Base-by-base conservation (phyloP, 1,140 invertebrate genomes). In the Plectrocnemia conspersa region DNA sequence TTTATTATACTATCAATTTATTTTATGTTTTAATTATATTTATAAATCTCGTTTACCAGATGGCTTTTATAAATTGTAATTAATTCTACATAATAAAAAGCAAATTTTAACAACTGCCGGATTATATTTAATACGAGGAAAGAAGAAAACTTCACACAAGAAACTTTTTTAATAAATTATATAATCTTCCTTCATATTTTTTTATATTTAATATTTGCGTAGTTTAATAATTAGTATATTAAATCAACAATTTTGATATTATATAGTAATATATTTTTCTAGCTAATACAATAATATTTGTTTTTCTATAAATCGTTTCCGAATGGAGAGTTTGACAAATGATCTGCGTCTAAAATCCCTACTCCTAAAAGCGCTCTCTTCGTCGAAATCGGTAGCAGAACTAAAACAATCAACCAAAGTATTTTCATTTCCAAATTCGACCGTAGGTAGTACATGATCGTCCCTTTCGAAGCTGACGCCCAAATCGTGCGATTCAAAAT, bases 261-360 rank as follows among this genome's bases (percentile, higher is more conserved):
- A 13, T 35, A 15, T 13, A 11, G n/a, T 13, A 15, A 35, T 35
- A 29, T 29, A 35, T 35, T 35, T 35, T 35, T 35, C n/a, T 13
- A 35, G 32, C 32, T 35, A 13, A 35, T 13, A 41, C 38, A 16
- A 41, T 18, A 9, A 16, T 38, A 10, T 38, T 38, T 38, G 16
- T 38, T 10, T 10, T 38, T 6, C 7, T 38, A 38, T 38, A 38
- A 10, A 49, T 56, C 55, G n/a, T 54, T 47, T n/a, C 29, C 52
- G 38, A 61, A 61, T 9, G 58, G 53, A 2, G 58, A 56, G 42
- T 55, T 32, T 18, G 42, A 21, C 23, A 59, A 35, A 49, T 53
- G 47, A 57, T 61, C 59, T 4, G 54, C 27, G 11, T 61, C 59
- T n/a, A 18, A 61, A 61, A 21, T 61, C 54, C 19, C 48, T 50